These are phyloP conservation scores for Malurus leucopterus DNA, from an alignment of 2,797 vertebrate species.

Conservation along the genomic window DNA sequence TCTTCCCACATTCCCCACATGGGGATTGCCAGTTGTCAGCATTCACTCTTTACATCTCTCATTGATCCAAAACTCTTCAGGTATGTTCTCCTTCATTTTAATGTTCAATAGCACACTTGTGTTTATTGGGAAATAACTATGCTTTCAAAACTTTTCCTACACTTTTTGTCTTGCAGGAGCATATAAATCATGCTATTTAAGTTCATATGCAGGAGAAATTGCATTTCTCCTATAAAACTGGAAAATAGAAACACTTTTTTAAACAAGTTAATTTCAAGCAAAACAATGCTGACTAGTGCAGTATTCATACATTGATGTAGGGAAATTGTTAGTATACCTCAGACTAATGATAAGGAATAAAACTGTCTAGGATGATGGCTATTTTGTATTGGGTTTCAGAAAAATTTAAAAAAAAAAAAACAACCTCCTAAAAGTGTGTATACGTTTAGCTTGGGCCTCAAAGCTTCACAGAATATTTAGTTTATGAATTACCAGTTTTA, in stretches of 20 bases:
- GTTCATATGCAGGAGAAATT: neutral
- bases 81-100: constrained; percentile 12
- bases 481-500: neutral
- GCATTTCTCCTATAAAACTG: neutral
- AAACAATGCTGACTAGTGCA: neutral
- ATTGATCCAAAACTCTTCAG: constrained; percentile 69
- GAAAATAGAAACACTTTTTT: neutral
- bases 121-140: neutral
- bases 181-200: neutral
- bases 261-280: neutral
- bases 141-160: neutral
- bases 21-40: constrained; percentile 20
- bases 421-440: neutral
- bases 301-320: neutral
- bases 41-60: constrained; percentile 73
- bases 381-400: neutral
- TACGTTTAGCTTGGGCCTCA: neutral
- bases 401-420: neutral
- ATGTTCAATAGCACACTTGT: neutral
- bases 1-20: neutral
- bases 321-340: neutral
- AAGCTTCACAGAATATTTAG: neutral
- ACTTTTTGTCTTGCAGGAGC: neutral
- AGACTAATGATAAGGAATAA: neutral
- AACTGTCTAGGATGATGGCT: neutral